phyloP scores from a whole-genome alignment of 2,888 invertebrate species.

The Trichogramma dendrolimi region DNA sequence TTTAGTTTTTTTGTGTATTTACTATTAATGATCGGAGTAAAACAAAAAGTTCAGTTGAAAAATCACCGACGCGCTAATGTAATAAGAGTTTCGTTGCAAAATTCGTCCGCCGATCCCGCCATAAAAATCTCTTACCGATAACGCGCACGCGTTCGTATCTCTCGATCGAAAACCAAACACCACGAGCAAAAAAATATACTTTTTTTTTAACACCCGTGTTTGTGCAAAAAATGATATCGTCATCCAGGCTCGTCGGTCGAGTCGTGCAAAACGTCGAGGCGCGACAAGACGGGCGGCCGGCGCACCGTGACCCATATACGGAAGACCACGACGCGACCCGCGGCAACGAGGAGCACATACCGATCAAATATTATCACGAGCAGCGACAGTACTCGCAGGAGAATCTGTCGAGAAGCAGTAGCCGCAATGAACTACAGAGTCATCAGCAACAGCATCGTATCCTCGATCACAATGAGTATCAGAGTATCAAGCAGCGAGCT shows the following conservation, averaged over 20 bases:
- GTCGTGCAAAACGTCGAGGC: slow-evolving; percentile 77
- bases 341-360: slow-evolving; percentile 70
- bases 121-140: too few relatives aligned
- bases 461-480: slow-evolving; percentile 1
- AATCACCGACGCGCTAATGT: too few relatives aligned
- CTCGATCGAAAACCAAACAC: too few relatives aligned
- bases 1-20: too few relatives aligned
- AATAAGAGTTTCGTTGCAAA: too few relatives aligned
- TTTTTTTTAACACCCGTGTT: too few relatives aligned
- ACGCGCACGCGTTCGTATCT: too few relatives aligned
- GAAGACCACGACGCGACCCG: slow-evolving; percentile 81
- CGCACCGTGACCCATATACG: slow-evolving; percentile 82
- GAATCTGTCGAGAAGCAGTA: slow-evolving; percentile 35
- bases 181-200: too few relatives aligned
- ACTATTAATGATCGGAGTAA: too few relatives aligned
- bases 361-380: slow-evolving; percentile 59
- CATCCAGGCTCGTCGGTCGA: slow-evolving; percentile 65
- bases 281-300: slow-evolving; percentile 72
- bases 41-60: too few relatives aligned
- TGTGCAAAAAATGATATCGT: neutral
- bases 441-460: neutral
- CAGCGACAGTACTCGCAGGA: slow-evolving; percentile 57
- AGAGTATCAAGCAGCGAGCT: slow-evolving; percentile 8
- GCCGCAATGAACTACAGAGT: slow-evolving; percentile 11
- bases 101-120: too few relatives aligned